Percentiles rank a stretch among this genome's conserved stretches.
phyloP scores from a whole-genome alignment of 2,888 invertebrate species.

The Stenodema calcarata region DNA sequence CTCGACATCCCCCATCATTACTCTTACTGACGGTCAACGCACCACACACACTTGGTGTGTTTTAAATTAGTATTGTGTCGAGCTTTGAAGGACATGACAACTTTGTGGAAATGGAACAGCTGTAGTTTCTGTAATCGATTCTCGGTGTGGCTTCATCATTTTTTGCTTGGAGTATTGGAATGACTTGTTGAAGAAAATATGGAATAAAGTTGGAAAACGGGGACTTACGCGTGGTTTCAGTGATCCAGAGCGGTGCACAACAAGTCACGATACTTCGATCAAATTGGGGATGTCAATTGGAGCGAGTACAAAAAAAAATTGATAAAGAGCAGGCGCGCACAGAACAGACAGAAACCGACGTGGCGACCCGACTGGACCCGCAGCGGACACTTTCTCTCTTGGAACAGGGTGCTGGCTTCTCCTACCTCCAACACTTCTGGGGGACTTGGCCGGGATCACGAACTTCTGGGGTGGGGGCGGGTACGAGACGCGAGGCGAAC shows the following conservation, averaged over 20 bases:
- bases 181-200: too few species aligned
- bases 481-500: background rate
- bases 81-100: too few species aligned
- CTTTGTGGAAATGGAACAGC: too few species aligned
- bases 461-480: background rate
- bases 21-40: too few species aligned
- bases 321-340: background rate
- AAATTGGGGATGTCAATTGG: background rate
- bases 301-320: background rate
- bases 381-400: background rate
- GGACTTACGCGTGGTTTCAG: background rate
- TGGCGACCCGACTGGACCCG: conserved; percentile 10
- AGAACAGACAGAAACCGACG: background rate
- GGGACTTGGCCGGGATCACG: background rate
- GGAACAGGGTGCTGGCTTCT: background rate
- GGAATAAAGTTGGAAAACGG: background rate
- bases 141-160: too few species aligned
- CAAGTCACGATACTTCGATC: background rate
- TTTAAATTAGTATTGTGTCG: too few species aligned
- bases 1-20: too few species aligned
- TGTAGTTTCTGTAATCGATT: too few species aligned
- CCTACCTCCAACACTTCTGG: background rate
- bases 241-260: background rate
- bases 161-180: too few species aligned
- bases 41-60: too few species aligned